Evolutionary conservation across 2,113 vertebrate species (phyloP).

Genomic region (Tenebrosternarchus preto): DNA sequence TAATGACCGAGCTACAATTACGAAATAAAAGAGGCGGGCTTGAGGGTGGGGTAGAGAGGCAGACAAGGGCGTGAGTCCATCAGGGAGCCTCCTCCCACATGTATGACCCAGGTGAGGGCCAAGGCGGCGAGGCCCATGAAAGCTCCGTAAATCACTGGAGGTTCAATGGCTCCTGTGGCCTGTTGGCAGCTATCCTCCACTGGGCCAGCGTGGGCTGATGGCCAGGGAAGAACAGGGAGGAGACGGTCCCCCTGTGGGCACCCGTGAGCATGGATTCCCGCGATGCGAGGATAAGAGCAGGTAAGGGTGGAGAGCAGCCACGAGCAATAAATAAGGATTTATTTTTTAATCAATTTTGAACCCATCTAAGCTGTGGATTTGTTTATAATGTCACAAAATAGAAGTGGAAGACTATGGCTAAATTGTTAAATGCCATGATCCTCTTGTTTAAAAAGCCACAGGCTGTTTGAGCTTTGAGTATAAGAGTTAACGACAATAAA

Average conservation of each 20-base stretch:
- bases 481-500: constrained; percentile 27
- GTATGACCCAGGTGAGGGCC: constrained; percentile 58
- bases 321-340: too few relatives aligned
- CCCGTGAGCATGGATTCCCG: not conserved
- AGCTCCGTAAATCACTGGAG: constrained; percentile 73
- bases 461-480: constrained; percentile 1
- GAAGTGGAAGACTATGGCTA: not conserved
- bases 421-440: not conserved
- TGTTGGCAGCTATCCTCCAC: constrained; percentile 63
- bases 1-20: constrained; percentile 62
- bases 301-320: too few relatives aligned
- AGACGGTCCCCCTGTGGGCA: constrained; percentile 52
- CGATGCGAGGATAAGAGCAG: too few relatives aligned
- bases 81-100: constrained; percentile 62
- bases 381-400: too few relatives aligned
- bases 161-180: constrained; percentile 69
- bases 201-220: constrained; percentile 63
- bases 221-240: constrained; percentile 54
- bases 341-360: too few relatives aligned
- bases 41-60: too few relatives aligned
- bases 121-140: constrained; percentile 71
- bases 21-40: constrained; percentile 55
- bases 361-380: too few relatives aligned
- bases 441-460: too few relatives aligned
- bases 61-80: constrained; percentile 53